phyloP scores from a whole-genome alignment of 2,888 invertebrate genomes.

The Zonitis immaculata region DNA sequence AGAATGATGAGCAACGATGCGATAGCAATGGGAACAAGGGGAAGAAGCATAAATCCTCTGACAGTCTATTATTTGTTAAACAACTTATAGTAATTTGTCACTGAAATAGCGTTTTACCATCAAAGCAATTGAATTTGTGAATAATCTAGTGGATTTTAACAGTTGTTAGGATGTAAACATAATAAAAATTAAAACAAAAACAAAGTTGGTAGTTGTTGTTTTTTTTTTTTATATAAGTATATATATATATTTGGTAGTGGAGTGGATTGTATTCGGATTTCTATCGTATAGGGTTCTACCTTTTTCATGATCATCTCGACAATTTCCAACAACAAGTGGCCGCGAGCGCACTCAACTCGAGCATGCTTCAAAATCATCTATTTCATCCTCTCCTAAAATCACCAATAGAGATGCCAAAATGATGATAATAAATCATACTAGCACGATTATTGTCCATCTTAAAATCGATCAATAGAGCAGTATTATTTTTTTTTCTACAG shows the following conservation, averaged over 20 bases:
- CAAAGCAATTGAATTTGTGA: constrained; percentile 3
- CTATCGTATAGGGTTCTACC: background rate
- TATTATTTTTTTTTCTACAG: background rate
- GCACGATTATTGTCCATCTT: no score
- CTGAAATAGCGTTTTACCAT: background rate
- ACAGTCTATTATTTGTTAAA: constrained; percentile 8
- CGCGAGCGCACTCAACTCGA: constrained; percentile 9
- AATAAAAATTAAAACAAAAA: no score
- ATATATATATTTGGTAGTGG: no score
- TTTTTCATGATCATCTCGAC: constrained; percentile 4
- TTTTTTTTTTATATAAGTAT: no score
- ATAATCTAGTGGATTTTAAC: background rate
- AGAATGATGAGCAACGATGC: constrained; percentile 6
- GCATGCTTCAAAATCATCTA: constrained; percentile 11
- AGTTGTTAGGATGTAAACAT: no score
- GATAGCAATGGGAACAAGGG: constrained; percentile 3
- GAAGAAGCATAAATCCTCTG: constrained; percentile 9
- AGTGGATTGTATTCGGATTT: background rate
- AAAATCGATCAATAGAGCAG: no score
- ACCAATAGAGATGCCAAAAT: constrained; percentile 4
- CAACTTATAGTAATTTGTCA: constrained; percentile 7
- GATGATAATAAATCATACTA: constrained; percentile 17
- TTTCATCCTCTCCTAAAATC: background rate
- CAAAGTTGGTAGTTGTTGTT: no score
- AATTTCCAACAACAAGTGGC: constrained; percentile 18